Base-by-base conservation (phyloP, 2,888 invertebrate species). In the Acrobasis repandana region DNA sequence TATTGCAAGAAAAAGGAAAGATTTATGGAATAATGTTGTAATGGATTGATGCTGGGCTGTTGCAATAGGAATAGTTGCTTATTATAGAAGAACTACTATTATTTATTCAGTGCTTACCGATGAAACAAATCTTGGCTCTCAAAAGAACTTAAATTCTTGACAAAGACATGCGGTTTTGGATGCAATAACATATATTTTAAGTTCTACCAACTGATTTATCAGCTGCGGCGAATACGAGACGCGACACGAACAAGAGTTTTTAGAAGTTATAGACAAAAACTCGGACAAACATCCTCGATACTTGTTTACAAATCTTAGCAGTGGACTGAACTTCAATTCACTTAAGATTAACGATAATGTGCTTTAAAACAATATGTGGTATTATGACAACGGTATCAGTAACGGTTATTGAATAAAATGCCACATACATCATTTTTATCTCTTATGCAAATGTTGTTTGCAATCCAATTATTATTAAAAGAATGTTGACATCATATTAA, bases 281-380 rank as follows among this genome's bases (percentile, higher is more conserved):
- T 34, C 15, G n/a, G 10, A 33, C 66, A 69, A 67, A 72, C 67
- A 72, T 68, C 70, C 73, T 73, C 72, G 72, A 67, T 62, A 62
- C 57, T 67, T 75, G 70, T 74, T 74, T 73, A 71, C 64, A 34
- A 10, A 46, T 36, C 56, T 15, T 14, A 20, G 49, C 60, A 65
- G 63, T 63, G 56, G 61, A 64, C 51, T 59, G 51, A 62, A 63
- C 52, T n/a, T 61, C n/a, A 1, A 28, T 9, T n/a, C 16, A 20
- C n/a, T 46, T 33, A 9, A 46, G 28, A 46, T 28, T 28, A 14
- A 43, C 5, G 38, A 49, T 49, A 34, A 58, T 49, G 9, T 36
- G 48, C 16, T 18, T 38, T 49, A 49, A 15, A 38, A 36, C 49
- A 11, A 15, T 56, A 46, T 46, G 46, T 20, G 48, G 16, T 49